These are phyloP conservation scores for Petrolisthes cinctipes DNA, from an alignment of 2,888 invertebrate genomes.

Conservation along the genomic window DNA sequence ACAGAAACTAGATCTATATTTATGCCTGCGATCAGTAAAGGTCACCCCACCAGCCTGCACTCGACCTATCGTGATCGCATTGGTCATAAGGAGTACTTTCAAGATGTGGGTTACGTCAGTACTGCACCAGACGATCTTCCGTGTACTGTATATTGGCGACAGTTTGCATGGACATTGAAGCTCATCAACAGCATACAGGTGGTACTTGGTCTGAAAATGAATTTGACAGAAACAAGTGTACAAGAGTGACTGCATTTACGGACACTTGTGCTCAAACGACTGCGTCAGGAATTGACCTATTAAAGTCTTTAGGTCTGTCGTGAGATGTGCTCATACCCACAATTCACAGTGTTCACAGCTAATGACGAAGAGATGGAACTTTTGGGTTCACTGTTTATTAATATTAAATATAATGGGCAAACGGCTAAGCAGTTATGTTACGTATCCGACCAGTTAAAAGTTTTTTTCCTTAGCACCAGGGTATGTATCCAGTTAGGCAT, in stretches of 20 bases:
- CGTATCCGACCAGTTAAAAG: neutral
- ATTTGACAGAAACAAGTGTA: no score
- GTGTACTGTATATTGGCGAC: no score
- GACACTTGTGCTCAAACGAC: slow-evolving; percentile 1
- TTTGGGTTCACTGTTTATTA: neutral
- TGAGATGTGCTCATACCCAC: neutral
- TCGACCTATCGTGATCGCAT: no score
- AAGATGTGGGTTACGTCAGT: no score
- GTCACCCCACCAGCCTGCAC: no score
- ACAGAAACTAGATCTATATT: no score
- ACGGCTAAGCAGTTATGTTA: neutral
- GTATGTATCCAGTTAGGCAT: neutral
- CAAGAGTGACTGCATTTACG: no score
- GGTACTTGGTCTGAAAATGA: neutral
- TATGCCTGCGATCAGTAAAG: no score
- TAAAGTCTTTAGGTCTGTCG: neutral
- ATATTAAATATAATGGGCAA: neutral
- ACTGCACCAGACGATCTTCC: no score
- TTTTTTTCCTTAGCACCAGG: neutral
- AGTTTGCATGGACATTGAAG: no score
- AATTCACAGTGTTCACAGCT: neutral
- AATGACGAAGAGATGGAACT: neutral
- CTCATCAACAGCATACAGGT: slow-evolving; percentile 29
- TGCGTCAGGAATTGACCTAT: neutral
- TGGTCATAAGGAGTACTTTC: no score